Base-by-base conservation (phyloP, 1,140 invertebrate genomes). In the Pachypeltis micranthus region DNA sequence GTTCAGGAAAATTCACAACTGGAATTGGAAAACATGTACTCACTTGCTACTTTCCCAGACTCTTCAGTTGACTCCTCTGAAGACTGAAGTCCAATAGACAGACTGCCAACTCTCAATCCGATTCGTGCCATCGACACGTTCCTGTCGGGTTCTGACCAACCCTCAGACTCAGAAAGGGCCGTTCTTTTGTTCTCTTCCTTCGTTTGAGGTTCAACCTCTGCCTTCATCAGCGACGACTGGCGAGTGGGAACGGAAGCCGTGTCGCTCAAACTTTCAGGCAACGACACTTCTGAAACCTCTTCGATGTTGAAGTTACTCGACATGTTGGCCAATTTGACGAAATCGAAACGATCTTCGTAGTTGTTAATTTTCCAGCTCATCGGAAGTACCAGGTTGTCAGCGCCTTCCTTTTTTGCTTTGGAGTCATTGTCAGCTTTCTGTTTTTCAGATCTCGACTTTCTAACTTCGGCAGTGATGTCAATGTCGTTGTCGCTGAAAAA, bases 81-180 rank as follows among this genome's bases (percentile, higher is more conserved):
- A 14, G 39, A 59, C 23, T 34, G 19, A 1, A 23, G 2, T 57
- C 27, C 19, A 14, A 4, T 44, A n/a, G 28, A 24, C 7, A 51
- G 1, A 34, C 24, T n/a, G 51, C 21, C 21, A 72, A 76, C 25
- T 79, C 78, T 78, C 2, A 90, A 72, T 1, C 88, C 87, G 44
- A 90, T 90, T 63, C 88, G 78, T 0, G 85, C 86, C 62, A 86
- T 72, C 0, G 88, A 91, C 0, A 91, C 87, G 61, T 80, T 83
- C 63, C 87, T 79, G 69, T 92, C 89, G 0, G 88, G 88, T 71
- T 91, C 88, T 0, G 88, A 90, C 83, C 88, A 91, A 21, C 85
- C 83, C 69, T 92, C 90, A 0, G 85, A 87, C 70, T 91, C 87
- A 0, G 85, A 87, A 14, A 55, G 25, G n/a, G 57, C 44, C n/a